Evolutionary conservation across 23 tunicate species (phyloP), one percentile per base, ranked within the genome.

Genomic region (Halocynthia roretzi): DNA sequence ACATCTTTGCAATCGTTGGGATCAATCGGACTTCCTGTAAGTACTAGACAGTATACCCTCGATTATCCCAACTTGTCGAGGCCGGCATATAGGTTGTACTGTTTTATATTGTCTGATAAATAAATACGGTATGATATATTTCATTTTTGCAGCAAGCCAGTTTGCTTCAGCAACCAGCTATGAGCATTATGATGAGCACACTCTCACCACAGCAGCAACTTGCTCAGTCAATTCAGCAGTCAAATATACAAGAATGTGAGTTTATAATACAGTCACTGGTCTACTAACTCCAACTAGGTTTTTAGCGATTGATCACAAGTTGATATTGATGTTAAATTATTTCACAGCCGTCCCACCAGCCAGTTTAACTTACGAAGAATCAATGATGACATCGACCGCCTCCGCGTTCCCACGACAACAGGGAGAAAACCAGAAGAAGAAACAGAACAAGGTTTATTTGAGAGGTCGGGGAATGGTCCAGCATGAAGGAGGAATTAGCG

Each of bases 1-100:
- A 62, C 87, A 18, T 83, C 87, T 10, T 67, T 83, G 20, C 70
- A 77, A 44, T 77, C 82, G 50, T 82, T 83, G 31, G 87, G 87
- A 52, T 83, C 87, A 6, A 70, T 77, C 14, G 82, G 63, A 8
- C 53, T 83, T 67, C 74, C 81, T 76, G 87, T 83, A 67, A 77
- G 81, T 55, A 23, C 44, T 31, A 31, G 44, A 31, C 44, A 31
- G 44, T 31, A 31, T 31, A 31, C 44, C 44, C 44, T 31, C 44
- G 44, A 31, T 0, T 31, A 31, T 31, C 1, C 44, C 2, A 31
- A 31, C 44, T 31, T 31, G 44, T 31, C 44, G 44, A 31, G 44
- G 4, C 44, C 44, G 44, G 44, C 44, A 31, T 31, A 31, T 31
- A 31, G 44, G 44, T 1, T 31, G 2, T 31, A 31, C 44, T 31